Conservation (phyloP, 2,113 vertebrate species). For the Climacteris rufus region DNA sequence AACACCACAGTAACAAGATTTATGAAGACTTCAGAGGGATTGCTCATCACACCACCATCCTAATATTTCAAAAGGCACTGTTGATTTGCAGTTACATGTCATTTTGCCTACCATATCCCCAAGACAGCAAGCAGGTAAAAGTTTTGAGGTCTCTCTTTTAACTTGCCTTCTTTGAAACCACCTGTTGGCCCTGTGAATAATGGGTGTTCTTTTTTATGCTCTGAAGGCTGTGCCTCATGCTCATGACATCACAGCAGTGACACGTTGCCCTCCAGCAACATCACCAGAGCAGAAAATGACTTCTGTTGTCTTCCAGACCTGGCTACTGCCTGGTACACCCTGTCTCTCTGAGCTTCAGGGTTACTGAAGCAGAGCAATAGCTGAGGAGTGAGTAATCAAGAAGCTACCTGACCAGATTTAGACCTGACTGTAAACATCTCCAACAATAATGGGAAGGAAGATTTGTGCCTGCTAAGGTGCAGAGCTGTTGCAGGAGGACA, state of each 20-base stretch:
- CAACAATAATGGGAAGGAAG: not conserved
- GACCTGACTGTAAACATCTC: conserved; percentile 1
- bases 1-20: not conserved
- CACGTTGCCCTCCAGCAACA: not conserved
- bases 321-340: not conserved
- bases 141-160: not conserved
- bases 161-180: not conserved
- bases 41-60: not conserved
- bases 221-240: not conserved
- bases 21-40: not conserved
- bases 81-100: not conserved
- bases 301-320: not conserved
- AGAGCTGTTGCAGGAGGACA: not conserved
- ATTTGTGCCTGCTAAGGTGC: not conserved
- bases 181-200: not conserved
- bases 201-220: not conserved
- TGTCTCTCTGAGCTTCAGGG: not conserved
- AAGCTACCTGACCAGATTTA: conserved; percentile 46
- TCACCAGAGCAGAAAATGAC: not conserved
- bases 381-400: conserved; percentile 52
- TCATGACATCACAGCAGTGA: not conserved
- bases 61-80: not conserved
- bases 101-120: not conserved
- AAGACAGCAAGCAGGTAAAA: not conserved
- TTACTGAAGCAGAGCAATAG: conserved; percentile 43